Base-by-base conservation (phyloP, 1,140 invertebrate species). In the Atta texana region DNA sequence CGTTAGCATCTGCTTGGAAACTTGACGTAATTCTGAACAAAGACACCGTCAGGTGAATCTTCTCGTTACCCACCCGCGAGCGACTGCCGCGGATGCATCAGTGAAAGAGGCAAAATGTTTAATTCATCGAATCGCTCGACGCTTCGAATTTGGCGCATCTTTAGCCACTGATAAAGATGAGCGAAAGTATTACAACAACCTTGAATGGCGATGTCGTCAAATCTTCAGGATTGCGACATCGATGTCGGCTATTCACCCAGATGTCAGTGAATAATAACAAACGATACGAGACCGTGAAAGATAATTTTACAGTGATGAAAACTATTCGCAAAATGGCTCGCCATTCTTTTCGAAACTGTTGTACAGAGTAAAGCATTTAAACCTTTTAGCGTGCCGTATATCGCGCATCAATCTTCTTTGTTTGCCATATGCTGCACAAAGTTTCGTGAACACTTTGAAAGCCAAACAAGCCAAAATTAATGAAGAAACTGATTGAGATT, bases 61-160 rank as follows among this genome's bases (percentile, higher is more conserved):
- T 39, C 76, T 21, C 76, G 21, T 66, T 28, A 18, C 44, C 44
- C 49, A 21, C 2, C 55, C 18, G 49, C 49, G 39, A 44, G 8
- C 39, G 8, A 44, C 49, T 16, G 14, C 49, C 59, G 59, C 16
- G 49, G 39, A 16, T 85, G 71, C 24, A 69, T 16, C 51, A 8
- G 31, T 34, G 71, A 66, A 69, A 77, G 57, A 80, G 44, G 2
- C 21, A 10, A n/a, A 18, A 86, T 89, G 87, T 86, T 81, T 86
- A 64, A 89, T 89, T 86, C 76, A 86, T 86, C 24, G 12, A 61
- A 53, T 85, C 51, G 49, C 61, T 34, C 44, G 21, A 2, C 44
- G 21, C 4, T 10, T 10, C 39, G 71, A 28, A 44, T 69, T n/a
- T 39, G 63, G 51, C 61, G 53, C 51, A 87, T 87, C 57, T 59